phyloP scores from a whole-genome alignment of 2,113 vertebrate genomes.

The Rattus rattus region DNA sequence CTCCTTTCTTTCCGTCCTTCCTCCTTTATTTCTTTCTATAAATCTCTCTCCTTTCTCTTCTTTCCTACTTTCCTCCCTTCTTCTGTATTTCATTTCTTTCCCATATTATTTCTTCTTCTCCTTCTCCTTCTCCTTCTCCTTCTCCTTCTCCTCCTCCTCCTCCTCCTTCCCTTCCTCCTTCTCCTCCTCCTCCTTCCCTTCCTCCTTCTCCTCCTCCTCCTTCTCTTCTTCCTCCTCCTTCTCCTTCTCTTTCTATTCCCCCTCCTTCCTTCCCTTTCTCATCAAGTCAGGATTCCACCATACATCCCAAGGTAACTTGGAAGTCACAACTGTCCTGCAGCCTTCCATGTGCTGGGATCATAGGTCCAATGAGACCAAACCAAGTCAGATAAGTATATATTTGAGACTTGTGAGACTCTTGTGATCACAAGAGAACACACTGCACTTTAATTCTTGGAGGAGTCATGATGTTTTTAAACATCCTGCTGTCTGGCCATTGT shows the following conservation, averaged over 20 bases:
- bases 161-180: rapidly evolving
- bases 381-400: neutral
- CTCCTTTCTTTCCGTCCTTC: too few relatives aligned
- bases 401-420: too few relatives aligned
- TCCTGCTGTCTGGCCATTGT: rapidly evolving
- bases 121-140: neutral
- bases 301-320: neutral
- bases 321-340: neutral
- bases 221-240: neutral
- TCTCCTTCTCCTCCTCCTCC: neutral
- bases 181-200: too few relatives aligned
- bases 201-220: neutral
- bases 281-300: neutral
- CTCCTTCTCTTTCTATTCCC: too few relatives aligned
- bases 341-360: neutral
- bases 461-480: rapidly evolving
- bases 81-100: too few relatives aligned
- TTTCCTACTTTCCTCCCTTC: neutral
- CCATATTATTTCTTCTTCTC: neutral
- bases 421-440: rapidly evolving
- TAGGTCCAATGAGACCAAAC: neutral
- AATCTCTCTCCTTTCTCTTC: too few relatives aligned
- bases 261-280: neutral
- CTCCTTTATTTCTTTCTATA: too few relatives aligned
- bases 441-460: neutral